Evolutionary conservation across 2,888 invertebrate species (phyloP).

Genomic region (Tenodera sinensis): DNA sequence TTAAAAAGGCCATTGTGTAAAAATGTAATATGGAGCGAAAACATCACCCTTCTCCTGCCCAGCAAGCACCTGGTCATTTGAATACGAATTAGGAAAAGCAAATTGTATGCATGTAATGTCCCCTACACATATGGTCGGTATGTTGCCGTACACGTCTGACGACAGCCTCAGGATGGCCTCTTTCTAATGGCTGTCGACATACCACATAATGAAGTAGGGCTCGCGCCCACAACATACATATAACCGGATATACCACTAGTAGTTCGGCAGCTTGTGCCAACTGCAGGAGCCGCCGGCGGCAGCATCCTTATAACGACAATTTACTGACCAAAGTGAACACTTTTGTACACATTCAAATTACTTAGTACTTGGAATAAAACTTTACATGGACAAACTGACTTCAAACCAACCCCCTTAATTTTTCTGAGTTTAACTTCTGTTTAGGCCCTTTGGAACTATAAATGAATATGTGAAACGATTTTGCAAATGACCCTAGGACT

Average conservation of each 20-base stretch:
- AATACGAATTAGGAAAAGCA: not conserved
- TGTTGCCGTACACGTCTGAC: not conserved
- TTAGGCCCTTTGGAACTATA: too few relatives aligned
- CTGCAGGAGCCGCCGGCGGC: too few relatives aligned
- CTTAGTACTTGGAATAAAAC: too few relatives aligned
- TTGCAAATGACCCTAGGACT: too few relatives aligned
- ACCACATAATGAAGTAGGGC: slow-evolving; percentile 1
- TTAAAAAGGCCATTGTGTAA: not conserved
- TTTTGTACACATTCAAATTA: too few relatives aligned
- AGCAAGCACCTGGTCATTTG: not conserved
- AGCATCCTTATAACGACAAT: too few relatives aligned
- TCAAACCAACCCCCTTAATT: too few relatives aligned
- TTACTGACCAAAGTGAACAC: too few relatives aligned
- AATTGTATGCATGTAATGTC: not conserved
- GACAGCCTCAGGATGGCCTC: not conserved
- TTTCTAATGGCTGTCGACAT: slow-evolving; percentile 8
- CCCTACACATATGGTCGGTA: not conserved
- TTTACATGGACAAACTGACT: too few relatives aligned
- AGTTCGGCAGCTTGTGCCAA: too few relatives aligned
- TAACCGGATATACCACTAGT: not conserved
- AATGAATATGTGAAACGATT: too few relatives aligned
- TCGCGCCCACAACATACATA: slow-evolving; percentile 5
- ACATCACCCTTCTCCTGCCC: not conserved
- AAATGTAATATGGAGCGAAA: not conserved
- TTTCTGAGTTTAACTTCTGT: too few relatives aligned